These are phyloP conservation scores for Lepus townsendii DNA, from an alignment of 2,797 vertebrate species.

Conservation along the genomic window DNA sequence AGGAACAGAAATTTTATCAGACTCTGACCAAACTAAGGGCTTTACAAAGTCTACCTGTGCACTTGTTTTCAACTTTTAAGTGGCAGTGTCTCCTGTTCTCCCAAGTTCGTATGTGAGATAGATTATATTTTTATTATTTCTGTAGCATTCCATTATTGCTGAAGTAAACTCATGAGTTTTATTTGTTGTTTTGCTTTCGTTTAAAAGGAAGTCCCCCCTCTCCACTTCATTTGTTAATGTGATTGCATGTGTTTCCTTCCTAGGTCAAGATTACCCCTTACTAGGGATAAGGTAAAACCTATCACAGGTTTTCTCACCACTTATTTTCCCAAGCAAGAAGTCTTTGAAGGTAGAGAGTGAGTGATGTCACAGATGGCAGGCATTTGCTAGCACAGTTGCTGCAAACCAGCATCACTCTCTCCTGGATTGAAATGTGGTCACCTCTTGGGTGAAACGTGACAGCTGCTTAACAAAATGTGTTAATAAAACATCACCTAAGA, in stretches of 20 bases:
- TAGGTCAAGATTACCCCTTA: conserved; percentile 3
- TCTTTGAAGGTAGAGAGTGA: not conserved
- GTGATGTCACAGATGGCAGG: not conserved
- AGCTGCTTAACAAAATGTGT: conserved; percentile 61
- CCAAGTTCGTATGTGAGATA: not conserved
- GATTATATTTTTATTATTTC: not conserved
- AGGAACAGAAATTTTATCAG: conserved; percentile 71
- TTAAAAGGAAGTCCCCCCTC: not conserved
- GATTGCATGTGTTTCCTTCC: not conserved
- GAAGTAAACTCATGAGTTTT: not conserved
- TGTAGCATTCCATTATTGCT: not conserved
- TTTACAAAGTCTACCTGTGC: conserved; percentile 27
- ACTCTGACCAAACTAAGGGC: conserved; percentile 4
- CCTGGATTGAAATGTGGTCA: conserved; percentile 63
- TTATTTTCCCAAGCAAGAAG: conserved; percentile 11
- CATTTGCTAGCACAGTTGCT: not conserved
- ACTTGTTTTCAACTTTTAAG: not conserved
- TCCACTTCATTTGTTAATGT: not conserved
- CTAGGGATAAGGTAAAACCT: not conserved
- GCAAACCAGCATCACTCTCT: conserved; percentile 12
- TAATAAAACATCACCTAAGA: conserved; percentile 73
- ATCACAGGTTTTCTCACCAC: conserved; percentile 3
- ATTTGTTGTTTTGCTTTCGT: not conserved
- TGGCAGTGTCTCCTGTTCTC: conserved; percentile 4
- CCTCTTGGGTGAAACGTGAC: conserved; percentile 62